Evolutionary conservation across 2,113 vertebrate genomes (phyloP).

Genomic region (Phylloscopus trochilus): DNA sequence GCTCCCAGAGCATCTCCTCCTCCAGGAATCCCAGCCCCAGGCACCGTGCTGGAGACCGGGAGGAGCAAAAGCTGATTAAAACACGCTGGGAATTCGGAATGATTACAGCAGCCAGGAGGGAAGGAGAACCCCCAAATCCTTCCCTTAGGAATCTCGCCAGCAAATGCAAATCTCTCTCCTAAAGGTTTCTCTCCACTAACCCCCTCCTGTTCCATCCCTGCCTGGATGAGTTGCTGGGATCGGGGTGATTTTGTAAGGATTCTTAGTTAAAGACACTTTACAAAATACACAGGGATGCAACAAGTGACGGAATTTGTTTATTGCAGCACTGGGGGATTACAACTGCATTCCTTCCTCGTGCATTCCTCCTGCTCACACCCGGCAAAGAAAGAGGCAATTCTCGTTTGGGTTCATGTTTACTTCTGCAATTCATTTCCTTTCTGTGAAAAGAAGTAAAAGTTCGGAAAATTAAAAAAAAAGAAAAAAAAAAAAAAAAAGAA

Average conservation of each 20-base stretch:
- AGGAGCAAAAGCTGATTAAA: neutral
- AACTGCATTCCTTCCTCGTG: neutral
- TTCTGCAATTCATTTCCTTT: constrained; percentile 65
- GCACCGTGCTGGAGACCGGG: neutral
- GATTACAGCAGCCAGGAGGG: too few species aligned
- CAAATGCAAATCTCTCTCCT: neutral
- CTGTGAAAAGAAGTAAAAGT: constrained; percentile 70
- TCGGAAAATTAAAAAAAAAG: constrained; percentile 39
- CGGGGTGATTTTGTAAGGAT: neutral
- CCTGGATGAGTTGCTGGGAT: neutral
- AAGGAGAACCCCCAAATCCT: neutral
- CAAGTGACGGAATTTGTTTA: constrained; percentile 27
- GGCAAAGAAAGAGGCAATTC: constrained; percentile 37
- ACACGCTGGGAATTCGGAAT: fast-evolving
- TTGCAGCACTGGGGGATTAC: constrained; percentile 21
- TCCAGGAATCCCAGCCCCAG: neutral
- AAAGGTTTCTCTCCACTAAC: neutral
- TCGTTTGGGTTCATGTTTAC: constrained; percentile 40
- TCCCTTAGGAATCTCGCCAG: neutral
- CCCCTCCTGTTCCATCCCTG: neutral
- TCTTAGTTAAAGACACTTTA: neutral
- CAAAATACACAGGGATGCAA: constrained; percentile 56
- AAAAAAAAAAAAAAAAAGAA: neutral
- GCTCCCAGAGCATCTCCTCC: neutral
- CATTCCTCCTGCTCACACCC: constrained; percentile 25